phyloP scores from a whole-genome alignment of 1,140 invertebrate genomes.

The Lepidurus packardi region DNA sequence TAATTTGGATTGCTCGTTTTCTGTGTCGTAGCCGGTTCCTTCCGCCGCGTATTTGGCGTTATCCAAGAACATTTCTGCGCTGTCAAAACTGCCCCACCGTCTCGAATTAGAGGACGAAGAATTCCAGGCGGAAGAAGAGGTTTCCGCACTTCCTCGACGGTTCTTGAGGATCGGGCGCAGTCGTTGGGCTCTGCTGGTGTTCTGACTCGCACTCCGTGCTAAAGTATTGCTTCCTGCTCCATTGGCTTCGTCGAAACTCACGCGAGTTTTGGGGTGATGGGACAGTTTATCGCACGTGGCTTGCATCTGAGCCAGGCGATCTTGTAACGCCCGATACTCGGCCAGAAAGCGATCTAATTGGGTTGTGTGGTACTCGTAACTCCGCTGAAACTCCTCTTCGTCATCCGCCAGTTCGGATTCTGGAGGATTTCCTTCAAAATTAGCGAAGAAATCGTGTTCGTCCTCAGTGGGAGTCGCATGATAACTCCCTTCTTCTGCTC shows the following conservation, averaged over 20 bases:
- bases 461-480: not conserved
- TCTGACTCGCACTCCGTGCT: not conserved
- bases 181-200: not conserved
- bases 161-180: conserved; percentile 27
- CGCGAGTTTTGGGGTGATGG: not conserved
- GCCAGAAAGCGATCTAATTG: conserved; percentile 31
- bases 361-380: conserved; percentile 31
- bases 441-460: not conserved
- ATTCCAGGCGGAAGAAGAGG: not conserved
- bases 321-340: conserved; percentile 30
- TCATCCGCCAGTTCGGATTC: not conserved
- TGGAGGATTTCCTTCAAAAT: not conserved
- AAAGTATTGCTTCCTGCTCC: not conserved
- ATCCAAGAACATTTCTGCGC: not conserved
- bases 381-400: conserved; percentile 32
- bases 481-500: not conserved
- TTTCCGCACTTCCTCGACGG: not conserved
- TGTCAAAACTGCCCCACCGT: conserved; percentile 16
- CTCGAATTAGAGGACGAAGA: not conserved
- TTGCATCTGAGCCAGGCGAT: conserved; percentile 29
- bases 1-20: not conserved
- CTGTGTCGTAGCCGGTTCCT: not conserved
- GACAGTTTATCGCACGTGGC: conserved; percentile 27
- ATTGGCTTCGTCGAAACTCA: conserved; percentile 24
- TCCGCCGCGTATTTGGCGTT: not conserved